Evolutionary conservation across 2,797 vertebrate genomes (phyloP).

Genomic region (Crocodylus rhombifer): DNA sequence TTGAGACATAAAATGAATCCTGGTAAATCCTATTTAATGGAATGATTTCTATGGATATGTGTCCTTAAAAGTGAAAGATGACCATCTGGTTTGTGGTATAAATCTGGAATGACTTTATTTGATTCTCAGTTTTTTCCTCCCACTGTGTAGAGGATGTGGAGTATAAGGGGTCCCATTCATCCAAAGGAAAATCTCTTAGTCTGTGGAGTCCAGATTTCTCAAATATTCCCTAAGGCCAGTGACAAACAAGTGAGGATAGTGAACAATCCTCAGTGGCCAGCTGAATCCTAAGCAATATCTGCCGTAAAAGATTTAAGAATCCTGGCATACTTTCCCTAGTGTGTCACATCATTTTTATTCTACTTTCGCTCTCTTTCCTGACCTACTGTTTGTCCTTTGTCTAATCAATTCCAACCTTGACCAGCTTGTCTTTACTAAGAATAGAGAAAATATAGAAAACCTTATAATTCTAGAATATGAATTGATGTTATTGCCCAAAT

Average conservation of each 20-base stretch:
- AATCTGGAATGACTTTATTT: background rate
- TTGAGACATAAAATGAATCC: background rate
- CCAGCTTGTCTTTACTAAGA: background rate
- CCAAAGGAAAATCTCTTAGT: background rate
- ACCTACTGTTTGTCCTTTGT: background rate
- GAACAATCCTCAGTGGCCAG: background rate
- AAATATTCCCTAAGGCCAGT: background rate
- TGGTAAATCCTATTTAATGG: background rate
- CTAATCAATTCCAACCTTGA: background rate
- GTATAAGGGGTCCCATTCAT: background rate
- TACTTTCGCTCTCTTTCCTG: background rate
- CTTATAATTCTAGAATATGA: background rate
- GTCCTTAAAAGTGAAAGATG: background rate
- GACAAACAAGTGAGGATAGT: background rate
- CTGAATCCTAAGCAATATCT: background rate
- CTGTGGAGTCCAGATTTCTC: background rate
- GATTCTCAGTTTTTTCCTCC: background rate
- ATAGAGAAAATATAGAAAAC: background rate
- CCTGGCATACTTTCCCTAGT: background rate
- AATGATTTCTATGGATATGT: background rate
- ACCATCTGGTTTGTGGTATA: background rate
- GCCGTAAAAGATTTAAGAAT: rapidly evolving
- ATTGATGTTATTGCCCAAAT: background rate
- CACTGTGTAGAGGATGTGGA: rapidly evolving
- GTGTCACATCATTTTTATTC: background rate